phyloP scores from a whole-genome alignment of 2,888 invertebrate species.

The Leucophenga montana region DNA sequence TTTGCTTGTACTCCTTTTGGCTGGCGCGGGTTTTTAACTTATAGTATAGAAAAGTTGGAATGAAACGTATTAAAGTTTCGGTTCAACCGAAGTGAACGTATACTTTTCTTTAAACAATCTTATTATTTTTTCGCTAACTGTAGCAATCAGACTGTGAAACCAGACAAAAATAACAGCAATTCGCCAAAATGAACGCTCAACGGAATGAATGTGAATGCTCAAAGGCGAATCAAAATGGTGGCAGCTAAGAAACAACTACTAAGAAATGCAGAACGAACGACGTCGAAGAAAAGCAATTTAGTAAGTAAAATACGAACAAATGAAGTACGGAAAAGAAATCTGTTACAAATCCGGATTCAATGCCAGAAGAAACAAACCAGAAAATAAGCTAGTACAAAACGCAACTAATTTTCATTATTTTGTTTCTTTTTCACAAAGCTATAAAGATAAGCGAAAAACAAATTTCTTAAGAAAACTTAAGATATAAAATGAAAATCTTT shows the following conservation, averaged over 20 bases:
- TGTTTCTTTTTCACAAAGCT: not conserved
- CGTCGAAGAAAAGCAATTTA: conserved; percentile 10
- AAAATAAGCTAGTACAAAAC: not conserved
- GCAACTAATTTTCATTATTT: conserved; percentile 20
- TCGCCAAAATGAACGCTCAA: not conserved
- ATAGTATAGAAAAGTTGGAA: too few relatives aligned
- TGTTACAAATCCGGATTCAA: not conserved
- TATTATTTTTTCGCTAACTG: not conserved
- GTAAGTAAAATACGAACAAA: not conserved
- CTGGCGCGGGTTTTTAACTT: too few relatives aligned
- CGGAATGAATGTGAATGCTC: not conserved
- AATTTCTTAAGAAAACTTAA: not conserved
- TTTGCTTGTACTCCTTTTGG: too few relatives aligned
- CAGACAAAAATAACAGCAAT: not conserved
- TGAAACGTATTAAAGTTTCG: not conserved
- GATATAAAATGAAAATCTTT: not conserved
- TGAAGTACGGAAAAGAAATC: not conserved
- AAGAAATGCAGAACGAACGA: conserved; percentile 10
- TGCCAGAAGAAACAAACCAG: not conserved
- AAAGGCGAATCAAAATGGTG: not conserved
- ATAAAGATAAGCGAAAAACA: not conserved
- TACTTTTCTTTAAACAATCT: too few relatives aligned
- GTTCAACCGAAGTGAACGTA: too few relatives aligned
- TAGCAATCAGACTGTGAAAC: conserved; percentile 19
- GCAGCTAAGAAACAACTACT: not conserved